These are phyloP conservation scores for Propithecus perrieri DNA, from an alignment of 2,797 vertebrate species.

Conservation along the genomic window DNA sequence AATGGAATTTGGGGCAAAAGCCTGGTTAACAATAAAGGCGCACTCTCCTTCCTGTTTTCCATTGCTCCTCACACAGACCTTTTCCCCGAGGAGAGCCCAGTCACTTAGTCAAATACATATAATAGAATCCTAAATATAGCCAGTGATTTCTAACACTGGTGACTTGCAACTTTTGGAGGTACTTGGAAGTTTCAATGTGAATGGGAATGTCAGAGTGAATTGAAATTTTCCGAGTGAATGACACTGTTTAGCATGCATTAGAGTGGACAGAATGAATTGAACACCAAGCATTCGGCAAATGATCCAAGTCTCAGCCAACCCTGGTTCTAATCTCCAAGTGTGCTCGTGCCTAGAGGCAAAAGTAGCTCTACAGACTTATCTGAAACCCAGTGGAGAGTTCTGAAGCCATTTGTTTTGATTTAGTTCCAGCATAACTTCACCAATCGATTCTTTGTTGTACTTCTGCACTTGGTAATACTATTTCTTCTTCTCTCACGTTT, in stretches of 20 bases:
- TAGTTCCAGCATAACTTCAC: rapidly evolving
- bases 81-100: background rate
- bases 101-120: rapidly evolving
- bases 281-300: rapidly evolving
- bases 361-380: rapidly evolving
- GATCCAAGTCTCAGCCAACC: rapidly evolving
- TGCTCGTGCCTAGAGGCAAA: background rate
- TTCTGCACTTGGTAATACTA: rapidly evolving
- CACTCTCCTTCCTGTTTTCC: background rate
- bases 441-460: rapidly evolving
- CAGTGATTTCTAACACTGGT: background rate
- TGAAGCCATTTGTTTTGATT: background rate
- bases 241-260: rapidly evolving
- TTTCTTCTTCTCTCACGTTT: background rate
- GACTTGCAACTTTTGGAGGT: background rate
- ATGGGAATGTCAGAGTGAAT: background rate
- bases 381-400: rapidly evolving
- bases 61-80: rapidly evolving
- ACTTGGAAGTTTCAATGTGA: background rate
- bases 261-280: rapidly evolving
- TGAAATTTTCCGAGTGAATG: background rate
- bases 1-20: background rate
- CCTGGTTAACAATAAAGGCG: background rate
- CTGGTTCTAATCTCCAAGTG: rapidly evolving
- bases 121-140: background rate